Base-by-base conservation (phyloP, 2,888 invertebrate species). In the Lithophane ornitopus region DNA sequence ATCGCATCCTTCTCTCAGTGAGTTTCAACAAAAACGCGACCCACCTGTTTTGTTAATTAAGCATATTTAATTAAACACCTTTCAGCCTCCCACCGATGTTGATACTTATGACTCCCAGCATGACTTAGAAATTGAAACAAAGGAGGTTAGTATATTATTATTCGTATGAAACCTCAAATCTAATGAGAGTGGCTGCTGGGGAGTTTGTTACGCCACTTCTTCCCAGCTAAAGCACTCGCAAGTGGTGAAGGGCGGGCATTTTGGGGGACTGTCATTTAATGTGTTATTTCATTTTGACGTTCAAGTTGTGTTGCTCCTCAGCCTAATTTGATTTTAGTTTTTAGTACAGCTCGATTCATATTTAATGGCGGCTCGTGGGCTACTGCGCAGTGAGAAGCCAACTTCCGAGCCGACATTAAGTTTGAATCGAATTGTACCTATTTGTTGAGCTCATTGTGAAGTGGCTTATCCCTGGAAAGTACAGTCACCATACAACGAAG, bases 31-130 rank as follows among this genome's bases (percentile, higher is more conserved):
- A 81, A 86, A 82, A 76, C 70, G 81, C 65, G 62, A 69, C 74
- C 68, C 56, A 71, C 80, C 76, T 71, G 76, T 81, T 85, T 85
- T 81, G 80, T 87, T 87, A 86, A 88, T 90, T 84, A 86, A 80
- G 79, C 85, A 82, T 74, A 77, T 87, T 89, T 90, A 89, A 89
- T 88, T 89, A 90, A 85, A 82, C 79, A 76, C 73, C 77, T 80
- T 80, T 82, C 68, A 58, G 61, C 46, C 26, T 59, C 67, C 70
- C 73, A 69, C 59, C 41, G 66, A 68, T 72, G 67, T 65, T 73
- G 59, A 61, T 66, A 62, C 74, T 61, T 39, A 68, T 26, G 59
- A 59, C 59, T 61, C 6, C 39, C 26, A 54, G 49, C 61, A 26
- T 46, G 46, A 41, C 82, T 76, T 77, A 81, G 41, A 49, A 77